These are phyloP conservation scores for Tyrannus savana DNA, from an alignment of 2,113 vertebrate species.

Conservation along the genomic window DNA sequence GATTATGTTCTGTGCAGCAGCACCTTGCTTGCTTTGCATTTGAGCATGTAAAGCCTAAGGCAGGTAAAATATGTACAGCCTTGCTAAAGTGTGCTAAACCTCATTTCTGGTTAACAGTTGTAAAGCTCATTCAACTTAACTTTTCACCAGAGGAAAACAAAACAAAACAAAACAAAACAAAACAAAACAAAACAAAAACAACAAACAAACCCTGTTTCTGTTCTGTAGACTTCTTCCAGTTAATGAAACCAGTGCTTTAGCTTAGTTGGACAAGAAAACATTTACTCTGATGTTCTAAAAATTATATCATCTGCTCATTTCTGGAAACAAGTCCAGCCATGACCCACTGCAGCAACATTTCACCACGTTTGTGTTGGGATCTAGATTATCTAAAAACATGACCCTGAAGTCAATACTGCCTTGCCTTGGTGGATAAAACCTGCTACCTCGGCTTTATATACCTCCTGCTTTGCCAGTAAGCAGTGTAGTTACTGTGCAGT, in stretches of 20 bases:
- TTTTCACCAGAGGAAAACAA: neutral
- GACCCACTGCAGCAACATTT: neutral
- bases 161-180: too few relatives aligned
- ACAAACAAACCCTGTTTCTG: neutral
- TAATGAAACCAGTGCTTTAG: neutral
- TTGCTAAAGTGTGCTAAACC: neutral
- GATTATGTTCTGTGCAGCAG: neutral
- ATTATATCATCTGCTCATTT: neutral
- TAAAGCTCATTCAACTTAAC: neutral
- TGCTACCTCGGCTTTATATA: neutral
- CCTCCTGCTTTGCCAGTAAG: neutral
- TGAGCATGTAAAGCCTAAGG: neutral
- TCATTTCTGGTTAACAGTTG: neutral
- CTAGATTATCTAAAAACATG: neutral
- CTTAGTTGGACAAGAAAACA: neutral
- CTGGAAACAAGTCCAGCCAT: neutral
- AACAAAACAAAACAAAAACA: too few relatives aligned
- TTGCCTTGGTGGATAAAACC: neutral
- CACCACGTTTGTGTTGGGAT: neutral
- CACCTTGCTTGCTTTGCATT: neutral
- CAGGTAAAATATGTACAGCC: accelerated
- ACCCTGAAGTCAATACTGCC: neutral
- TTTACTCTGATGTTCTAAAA: neutral
- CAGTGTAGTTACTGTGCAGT: neutral
- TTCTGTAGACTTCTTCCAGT: neutral